A percentile compares a stretch with the other conserved stretches of the same genome.
Conservation (phyloP, 2,888 invertebrate species). For the Sesamia inferens region DNA sequence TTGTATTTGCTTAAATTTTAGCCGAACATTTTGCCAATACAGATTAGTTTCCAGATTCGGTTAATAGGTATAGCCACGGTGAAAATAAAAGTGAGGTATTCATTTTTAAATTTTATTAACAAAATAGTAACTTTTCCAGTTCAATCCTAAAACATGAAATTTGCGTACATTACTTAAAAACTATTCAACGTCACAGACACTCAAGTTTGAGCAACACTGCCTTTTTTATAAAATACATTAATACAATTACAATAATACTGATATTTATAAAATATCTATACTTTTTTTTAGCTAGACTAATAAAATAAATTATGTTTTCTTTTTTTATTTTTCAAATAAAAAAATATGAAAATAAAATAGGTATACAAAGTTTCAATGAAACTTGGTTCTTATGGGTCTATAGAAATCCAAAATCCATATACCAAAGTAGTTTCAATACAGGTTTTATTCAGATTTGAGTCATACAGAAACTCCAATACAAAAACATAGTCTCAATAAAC, state of each 20-base stretch:
- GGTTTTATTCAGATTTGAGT: background rate
- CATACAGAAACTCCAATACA: background rate
- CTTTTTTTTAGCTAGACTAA: background rate
- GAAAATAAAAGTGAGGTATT: conserved; percentile 11
- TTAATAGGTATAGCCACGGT: too few species aligned
- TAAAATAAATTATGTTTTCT: background rate
- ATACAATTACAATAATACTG: conserved; percentile 35
- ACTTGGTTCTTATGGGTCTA: background rate
- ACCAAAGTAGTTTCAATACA: background rate
- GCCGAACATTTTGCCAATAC: too few species aligned
- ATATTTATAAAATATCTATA: conserved; percentile 17
- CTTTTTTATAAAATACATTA: background rate
- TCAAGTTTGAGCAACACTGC: background rate
- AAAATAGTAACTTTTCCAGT: conserved; percentile 2
- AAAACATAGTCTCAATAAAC: conserved; percentile 7
- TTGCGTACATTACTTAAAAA: background rate
- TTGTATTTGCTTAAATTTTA: too few species aligned
- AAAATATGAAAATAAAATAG: background rate
- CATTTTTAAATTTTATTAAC: conserved; percentile 25
- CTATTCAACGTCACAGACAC: background rate
- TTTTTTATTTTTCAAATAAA: background rate
- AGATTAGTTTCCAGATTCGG: background rate
- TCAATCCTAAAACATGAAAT: background rate
- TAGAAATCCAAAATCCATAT: background rate
- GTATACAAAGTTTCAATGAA: background rate